Conservation (phyloP, 2,888 invertebrate species). For the Pyrochroa serraticornis region DNA sequence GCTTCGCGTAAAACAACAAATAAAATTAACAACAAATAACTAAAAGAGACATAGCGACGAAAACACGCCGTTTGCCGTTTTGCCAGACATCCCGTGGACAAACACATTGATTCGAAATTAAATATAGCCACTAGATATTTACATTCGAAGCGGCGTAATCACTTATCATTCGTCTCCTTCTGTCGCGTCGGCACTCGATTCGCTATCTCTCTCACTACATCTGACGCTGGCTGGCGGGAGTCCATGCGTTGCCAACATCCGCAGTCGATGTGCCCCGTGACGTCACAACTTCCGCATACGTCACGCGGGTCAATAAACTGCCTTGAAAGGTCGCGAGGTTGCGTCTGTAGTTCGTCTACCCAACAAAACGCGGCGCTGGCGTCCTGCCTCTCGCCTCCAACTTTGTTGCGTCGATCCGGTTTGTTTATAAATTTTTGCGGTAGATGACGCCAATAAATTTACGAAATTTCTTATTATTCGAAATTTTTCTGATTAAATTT, state of each 20-base stretch:
- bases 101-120: slow-evolving; percentile 28
- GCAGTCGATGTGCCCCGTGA: slow-evolving; percentile 53
- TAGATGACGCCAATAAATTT: slow-evolving; percentile 21
- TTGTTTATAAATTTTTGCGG: slow-evolving; percentile 1
- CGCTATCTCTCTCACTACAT: slow-evolving; percentile 8
- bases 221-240: slow-evolving; percentile 27
- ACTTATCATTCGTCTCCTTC: slow-evolving; percentile 23
- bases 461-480: neutral
- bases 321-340: slow-evolving; percentile 58
- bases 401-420: neutral
- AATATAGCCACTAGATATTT: slow-evolving; percentile 29
- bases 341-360: slow-evolving; percentile 47
- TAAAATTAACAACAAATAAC: no score
- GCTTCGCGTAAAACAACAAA: no score
- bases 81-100: neutral
- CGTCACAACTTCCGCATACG: slow-evolving; percentile 57
- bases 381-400: neutral
- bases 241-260: slow-evolving; percentile 45
- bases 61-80: no score
- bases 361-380: slow-evolving; percentile 46
- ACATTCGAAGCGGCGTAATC: slow-evolving; percentile 25
- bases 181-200: slow-evolving; percentile 1
- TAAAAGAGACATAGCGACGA: no score
- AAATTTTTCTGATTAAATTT: neutral
- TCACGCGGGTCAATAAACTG: slow-evolving; percentile 59